Base-by-base conservation (phyloP, 2,888 invertebrate species). In the Nemurella pictetii region DNA sequence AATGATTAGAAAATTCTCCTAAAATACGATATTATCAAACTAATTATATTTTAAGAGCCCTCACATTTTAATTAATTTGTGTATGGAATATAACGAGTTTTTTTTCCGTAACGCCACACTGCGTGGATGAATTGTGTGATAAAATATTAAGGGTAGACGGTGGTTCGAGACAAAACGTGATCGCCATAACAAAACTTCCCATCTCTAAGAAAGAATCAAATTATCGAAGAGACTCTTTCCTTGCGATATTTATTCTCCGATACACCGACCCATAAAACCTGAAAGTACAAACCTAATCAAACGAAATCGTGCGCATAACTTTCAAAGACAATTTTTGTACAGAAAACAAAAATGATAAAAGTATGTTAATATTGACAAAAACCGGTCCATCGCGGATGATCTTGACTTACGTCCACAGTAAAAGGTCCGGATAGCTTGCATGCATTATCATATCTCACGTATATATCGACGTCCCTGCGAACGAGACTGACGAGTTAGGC, bases 391-490 rank as follows among this genome's bases (percentile, higher is more conserved):
- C 12, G 55, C 55, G 55, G 55, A 55, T 12, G 55, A 12, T 55
- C 55, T 7, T 55, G 15, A 55, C 55, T 55, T 9, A 32, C 32
- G 3, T 9, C 32, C 32, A 5, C 32, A 5, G 4, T 55, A 5
- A 32, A 9, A 55, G 3, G 55, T 29, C 29, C 12, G 78, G 2
- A n/a, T 7, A 25, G 4, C 74, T 74, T 78, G 78, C 30, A 27
- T 78, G 12, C 7, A 7, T 7, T 29, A 30, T 78, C 78, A 78
- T 78, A 78, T 30, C 78, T 29, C 78, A 78, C 78, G 30, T 78
- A 7, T 74, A 74, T 74, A 9, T 0, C 75, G 27, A 5, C 73
- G 3, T 75, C 20, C 55, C 55, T 55, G 5, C 15, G 20, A 55
- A n/a, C n/a, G n/a, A n/a, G n/a, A n/a, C n/a, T n/a, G n/a, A n/a